Evolutionary conservation across 2,888 invertebrate species (phyloP), one percentile per base, ranked within the genome.

Genomic region (Ophion ventricosus): DNA sequence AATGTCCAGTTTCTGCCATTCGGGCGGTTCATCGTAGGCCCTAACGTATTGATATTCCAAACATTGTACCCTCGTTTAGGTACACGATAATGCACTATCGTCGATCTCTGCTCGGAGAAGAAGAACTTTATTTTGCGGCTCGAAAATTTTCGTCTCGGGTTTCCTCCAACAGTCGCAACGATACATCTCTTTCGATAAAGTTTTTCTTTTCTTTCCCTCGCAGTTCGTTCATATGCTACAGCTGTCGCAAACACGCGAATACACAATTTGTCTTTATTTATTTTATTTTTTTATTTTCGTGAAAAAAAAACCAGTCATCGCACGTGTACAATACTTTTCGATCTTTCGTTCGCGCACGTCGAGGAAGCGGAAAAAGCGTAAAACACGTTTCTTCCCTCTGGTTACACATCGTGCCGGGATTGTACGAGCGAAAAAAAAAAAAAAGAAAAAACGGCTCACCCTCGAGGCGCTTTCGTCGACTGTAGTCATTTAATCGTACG

Each of bases 271-370:
- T n/a, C n/a, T n/a, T n/a, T n/a, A n/a, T n/a, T n/a, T n/a, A n/a
- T n/a, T n/a, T n/a, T n/a, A n/a, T n/a, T 20, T 2, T 1, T 69
- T 56, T 10, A 26, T 54, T 56, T n/a, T 26, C 29, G 25, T 49
- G 49, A 14, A 14, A 49, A 14, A 14, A 49, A 49, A 17, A 14
- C 49, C 49, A 25, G 43, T 7, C 20, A 43, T 64, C 17, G 20
- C 17, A 17, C 20, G 10, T 59, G 25, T n/a, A 23, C 26, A 64
- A 64, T 35, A 25, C 14, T 29, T 40, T 40, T 26, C 40, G 63
- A 72, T 29, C 78, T 79, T 72, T 79, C 40, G 56, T 70, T 79
- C 64, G 54, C 2, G 10, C 17, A 35, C 7, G n/a, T n/a, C n/a
- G 8, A 17, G 29, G 23, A 23, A n/a, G 23, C 1, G 23, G 2